These are phyloP conservation scores for Pammene fasciana DNA, from an alignment of 2,888 invertebrate species.

Conservation along the genomic window DNA sequence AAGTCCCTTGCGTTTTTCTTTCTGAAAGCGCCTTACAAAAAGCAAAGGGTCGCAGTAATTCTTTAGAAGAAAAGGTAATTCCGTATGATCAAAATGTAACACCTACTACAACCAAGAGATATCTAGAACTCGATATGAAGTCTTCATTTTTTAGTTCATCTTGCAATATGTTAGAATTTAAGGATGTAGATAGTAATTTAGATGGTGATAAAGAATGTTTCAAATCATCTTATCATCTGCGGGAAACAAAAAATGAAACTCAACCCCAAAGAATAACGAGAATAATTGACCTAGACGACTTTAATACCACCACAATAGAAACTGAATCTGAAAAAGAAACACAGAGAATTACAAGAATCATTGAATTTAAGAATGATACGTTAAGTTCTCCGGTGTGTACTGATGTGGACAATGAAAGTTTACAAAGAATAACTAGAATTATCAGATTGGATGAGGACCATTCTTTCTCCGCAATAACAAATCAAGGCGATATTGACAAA, in stretches of 20 bases:
- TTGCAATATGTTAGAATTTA: conserved; percentile 61
- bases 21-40: conserved; percentile 78
- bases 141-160: conserved; percentile 63
- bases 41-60: conserved; percentile 75
- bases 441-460: conserved; percentile 75
- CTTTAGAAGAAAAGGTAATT: conserved; percentile 75
- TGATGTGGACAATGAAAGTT: conserved; percentile 63
- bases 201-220: conserved; percentile 58
- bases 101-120: conserved; percentile 62
- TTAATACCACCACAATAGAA: conserved; percentile 58
- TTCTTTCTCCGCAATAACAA: conserved; percentile 68
- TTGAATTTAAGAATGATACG: conserved; percentile 72
- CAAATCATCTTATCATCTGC: conserved; percentile 49
- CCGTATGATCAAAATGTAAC: conserved; percentile 66
- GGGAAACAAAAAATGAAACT: conserved; percentile 56
- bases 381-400: conserved; percentile 58
- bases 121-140: conserved; percentile 66
- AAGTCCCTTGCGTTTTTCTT: conserved; percentile 81
- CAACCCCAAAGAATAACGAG: conserved; percentile 75
- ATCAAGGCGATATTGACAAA: conserved; percentile 63
- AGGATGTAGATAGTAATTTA: conserved; percentile 54
- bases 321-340: conserved; percentile 66
- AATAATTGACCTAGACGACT: conserved; percentile 76
- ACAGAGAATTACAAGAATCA: conserved; percentile 77
- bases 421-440: conserved; percentile 74